Base-by-base conservation (phyloP, 1,140 invertebrate species). In the Epicauta chinensis region DNA sequence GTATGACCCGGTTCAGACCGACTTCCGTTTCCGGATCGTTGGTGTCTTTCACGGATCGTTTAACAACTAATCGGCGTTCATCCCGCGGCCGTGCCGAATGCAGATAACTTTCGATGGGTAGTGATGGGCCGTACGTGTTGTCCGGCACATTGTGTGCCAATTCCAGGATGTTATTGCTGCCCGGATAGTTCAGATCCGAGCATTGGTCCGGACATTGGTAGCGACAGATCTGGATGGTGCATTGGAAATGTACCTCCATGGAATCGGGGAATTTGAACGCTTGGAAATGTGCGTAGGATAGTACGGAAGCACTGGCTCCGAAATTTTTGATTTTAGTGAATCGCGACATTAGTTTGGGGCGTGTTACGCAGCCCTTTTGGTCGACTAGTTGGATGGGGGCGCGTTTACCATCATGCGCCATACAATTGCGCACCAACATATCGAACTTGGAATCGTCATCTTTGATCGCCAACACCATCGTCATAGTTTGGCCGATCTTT, bases 291-390 rank as follows among this genome's bases (percentile, higher is more conserved):
- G 92, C 91, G 61, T 93, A 95, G 0, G 90, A 93, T 2, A 94
- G 73, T 1, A 94, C 91, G 1, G 89, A 92, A 3, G 93, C 93
- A 46, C 87, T 90, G 0, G 90, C 86, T 6, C 92, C 93, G 51
- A 95, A 96, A 67, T 95, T 95, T 70, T 95, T 95, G 53, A 96
- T 94, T 65, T 96, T 95, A 0, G 91, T 93, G 66, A 96, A 95
- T 49, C 86, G 77, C 0, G 91, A 94, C 89, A 96, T 95, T 1
- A 95, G 73, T 69, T 95, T 96, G 0, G 91, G 91, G 51, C 92
- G 72, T 0, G 89, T 91, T 6, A 96, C 89, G 66, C 93, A 96
- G 38, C 93, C 93, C 43, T 87, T 83, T 66, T 94, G 90, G 71
- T 96, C 91, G 1, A 96, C 92, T 56, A 96, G 70, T 72, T 95